Conservation (phyloP, 1,140 invertebrate genomes). For the Monochamus saltuarius region DNA sequence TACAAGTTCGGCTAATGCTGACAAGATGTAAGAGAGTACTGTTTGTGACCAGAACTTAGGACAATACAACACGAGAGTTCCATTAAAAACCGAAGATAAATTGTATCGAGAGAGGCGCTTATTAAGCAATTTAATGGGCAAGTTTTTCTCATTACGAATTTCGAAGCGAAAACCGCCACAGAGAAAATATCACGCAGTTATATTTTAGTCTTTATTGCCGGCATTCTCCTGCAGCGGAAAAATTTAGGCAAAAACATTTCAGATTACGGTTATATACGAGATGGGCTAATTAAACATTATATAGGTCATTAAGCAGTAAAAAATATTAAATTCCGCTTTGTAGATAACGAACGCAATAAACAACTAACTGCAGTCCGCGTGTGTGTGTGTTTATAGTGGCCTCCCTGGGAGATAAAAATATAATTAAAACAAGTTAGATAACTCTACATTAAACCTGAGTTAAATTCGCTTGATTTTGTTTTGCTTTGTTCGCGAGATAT, state of each 20-base stretch:
- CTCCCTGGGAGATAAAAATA: too few relatives aligned
- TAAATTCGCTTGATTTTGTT: too few relatives aligned
- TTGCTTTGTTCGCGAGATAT: too few relatives aligned
- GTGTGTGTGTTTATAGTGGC: background rate
- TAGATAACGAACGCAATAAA: constrained; percentile 25
- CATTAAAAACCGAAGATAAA: too few relatives aligned
- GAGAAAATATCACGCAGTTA: constrained; percentile 8
- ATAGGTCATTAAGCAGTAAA: constrained; percentile 15
- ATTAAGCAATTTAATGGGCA: too few relatives aligned
- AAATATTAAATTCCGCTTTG: constrained; percentile 27
- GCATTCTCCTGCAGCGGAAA: constrained; percentile 15
- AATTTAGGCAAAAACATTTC: constrained; percentile 22
- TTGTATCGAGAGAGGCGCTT: too few relatives aligned
- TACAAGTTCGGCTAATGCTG: too few relatives aligned
- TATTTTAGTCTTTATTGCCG: constrained; percentile 23
- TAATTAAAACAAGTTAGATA: too few relatives aligned
- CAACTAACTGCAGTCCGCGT: background rate
- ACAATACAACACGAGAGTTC: too few relatives aligned
- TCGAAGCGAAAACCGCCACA: constrained; percentile 19
- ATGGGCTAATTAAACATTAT: constrained; percentile 23
- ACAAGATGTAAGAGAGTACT: too few relatives aligned
- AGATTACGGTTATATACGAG: constrained; percentile 25
- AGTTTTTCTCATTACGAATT: constrained; percentile 21
- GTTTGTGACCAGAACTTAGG: too few relatives aligned
- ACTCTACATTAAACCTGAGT: too few relatives aligned